These are phyloP conservation scores for Caligus rogercresseyi DNA, from an alignment of 1,140 invertebrate species.

Conservation along the genomic window DNA sequence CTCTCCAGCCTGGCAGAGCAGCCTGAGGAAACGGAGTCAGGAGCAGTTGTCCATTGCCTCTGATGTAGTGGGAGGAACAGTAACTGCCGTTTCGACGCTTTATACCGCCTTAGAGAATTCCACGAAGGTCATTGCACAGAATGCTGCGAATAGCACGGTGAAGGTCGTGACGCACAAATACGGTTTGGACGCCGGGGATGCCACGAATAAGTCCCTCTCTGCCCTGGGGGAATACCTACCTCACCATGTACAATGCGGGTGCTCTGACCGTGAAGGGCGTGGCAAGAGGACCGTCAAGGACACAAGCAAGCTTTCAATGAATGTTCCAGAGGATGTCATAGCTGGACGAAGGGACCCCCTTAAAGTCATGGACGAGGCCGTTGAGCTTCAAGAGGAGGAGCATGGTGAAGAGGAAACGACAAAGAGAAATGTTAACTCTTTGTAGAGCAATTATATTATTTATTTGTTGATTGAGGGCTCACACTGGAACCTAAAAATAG, in stretches of 20 bases:
- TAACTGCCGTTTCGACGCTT: slow-evolving; percentile 9
- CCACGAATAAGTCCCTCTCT: neutral
- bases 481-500: too few species aligned
- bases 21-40: neutral
- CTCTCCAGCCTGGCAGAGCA: neutral
- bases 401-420: too few species aligned
- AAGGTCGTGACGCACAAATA: slow-evolving; percentile 12
- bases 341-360: neutral
- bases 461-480: too few species aligned
- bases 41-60: neutral
- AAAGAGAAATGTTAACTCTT: too few species aligned
- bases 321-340: neutral
- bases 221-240: neutral
- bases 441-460: too few species aligned
- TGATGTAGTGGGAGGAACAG: slow-evolving; percentile 3
- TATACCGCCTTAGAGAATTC: slow-evolving; percentile 9
- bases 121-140: neutral
- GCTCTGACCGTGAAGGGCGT: neutral
- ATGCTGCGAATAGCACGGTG: slow-evolving; percentile 13
- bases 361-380: neutral
- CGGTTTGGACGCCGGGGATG: neutral
- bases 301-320: neutral
- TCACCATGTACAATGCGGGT: neutral
- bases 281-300: neutral
- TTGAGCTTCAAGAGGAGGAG: too few species aligned